Conservation (phyloP, 1,140 invertebrate genomes). For the Artemia franciscana region DNA sequence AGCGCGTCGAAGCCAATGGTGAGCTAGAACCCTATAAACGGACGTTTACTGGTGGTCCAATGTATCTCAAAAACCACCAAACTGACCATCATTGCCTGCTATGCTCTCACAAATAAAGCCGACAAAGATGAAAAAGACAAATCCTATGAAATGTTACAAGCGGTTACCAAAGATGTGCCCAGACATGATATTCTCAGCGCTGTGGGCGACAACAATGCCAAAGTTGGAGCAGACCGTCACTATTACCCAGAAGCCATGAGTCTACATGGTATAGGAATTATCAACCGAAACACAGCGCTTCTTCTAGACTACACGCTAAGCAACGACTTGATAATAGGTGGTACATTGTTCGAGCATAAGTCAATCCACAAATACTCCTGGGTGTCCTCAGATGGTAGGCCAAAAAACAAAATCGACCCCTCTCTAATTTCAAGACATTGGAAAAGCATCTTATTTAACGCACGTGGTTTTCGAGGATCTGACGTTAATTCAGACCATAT, state of each 20-base stretch:
- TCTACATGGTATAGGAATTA: no score
- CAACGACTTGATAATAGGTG: not conserved
- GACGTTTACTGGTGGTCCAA: not conserved
- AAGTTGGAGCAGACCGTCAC: no score
- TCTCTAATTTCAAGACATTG: not conserved
- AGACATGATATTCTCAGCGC: not conserved
- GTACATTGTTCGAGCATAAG: not conserved
- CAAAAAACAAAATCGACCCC: no score
- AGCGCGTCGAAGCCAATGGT: not conserved
- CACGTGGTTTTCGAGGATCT: no score
- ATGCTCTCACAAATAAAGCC: not conserved
- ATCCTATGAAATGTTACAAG: not conserved
- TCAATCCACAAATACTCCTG: not conserved
- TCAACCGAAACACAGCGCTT: conserved; percentile 4
- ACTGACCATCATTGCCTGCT: not conserved
- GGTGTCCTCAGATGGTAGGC: no score
- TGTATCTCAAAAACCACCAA: not conserved
- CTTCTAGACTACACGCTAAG: not conserved
- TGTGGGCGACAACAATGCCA: not conserved
- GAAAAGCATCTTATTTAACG: not conserved
- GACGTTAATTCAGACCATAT: no score
- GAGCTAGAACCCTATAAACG: not conserved
- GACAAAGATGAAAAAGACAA: not conserved
- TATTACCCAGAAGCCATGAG: no score
- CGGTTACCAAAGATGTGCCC: not conserved